A percentile compares a stretch with the other conserved stretches of the same genome.
Conservation (phyloP, 1,140 invertebrate species). For the Drosophila carrolli region DNA sequence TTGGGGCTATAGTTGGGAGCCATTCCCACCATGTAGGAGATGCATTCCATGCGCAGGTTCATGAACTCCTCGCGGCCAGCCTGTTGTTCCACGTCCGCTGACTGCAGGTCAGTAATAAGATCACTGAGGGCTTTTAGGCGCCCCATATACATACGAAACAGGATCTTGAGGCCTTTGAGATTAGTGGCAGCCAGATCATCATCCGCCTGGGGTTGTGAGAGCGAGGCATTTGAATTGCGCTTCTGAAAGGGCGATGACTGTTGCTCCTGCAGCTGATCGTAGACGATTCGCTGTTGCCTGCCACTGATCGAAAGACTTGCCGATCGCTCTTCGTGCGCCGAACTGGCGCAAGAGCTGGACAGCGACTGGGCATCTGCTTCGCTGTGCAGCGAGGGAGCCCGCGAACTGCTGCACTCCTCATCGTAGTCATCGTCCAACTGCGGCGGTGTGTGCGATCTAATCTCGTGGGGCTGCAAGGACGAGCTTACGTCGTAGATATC, state of each 20-base stretch:
- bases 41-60: conserved; percentile 77
- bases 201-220: conserved; percentile 61
- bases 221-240: conserved; percentile 68
- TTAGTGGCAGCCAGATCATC: conserved; percentile 65
- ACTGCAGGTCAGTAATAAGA: conserved; percentile 77
- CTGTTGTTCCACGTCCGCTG: conserved; percentile 76
- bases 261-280: conserved; percentile 78
- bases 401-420: conserved; percentile 73
- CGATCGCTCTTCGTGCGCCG: conserved; percentile 70
- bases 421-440: conserved; percentile 75
- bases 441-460: conserved; percentile 68
- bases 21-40: conserved; percentile 75
- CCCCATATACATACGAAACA: conserved; percentile 83
- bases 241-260: conserved; percentile 71
- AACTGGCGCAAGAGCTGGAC: conserved; percentile 76
- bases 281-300: conserved; percentile 75
- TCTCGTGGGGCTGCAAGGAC: conserved; percentile 60
- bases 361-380: conserved; percentile 77
- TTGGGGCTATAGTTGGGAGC: conserved; percentile 68
- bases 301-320: conserved; percentile 49
- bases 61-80: conserved; percentile 69
- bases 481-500: conserved; percentile 78
- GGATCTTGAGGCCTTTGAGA: conserved; percentile 79
- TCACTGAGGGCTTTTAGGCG: conserved; percentile 75
- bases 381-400: conserved; percentile 71